Conservation (phyloP, 2,113 vertebrate genomes). For the Passerina amoena region DNA sequence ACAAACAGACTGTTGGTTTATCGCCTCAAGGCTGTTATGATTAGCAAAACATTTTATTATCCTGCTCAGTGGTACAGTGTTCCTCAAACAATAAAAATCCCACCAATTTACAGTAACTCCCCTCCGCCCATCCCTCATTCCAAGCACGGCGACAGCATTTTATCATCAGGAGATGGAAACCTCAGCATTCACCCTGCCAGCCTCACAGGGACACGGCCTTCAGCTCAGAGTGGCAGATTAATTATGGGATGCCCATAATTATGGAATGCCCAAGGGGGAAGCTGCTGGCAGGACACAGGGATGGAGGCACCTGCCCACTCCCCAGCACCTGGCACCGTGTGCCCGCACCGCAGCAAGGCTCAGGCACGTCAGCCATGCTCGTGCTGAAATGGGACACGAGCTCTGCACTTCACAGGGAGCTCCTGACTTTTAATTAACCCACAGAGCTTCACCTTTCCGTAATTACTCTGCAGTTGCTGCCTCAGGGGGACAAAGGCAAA, state of each 20-base stretch:
- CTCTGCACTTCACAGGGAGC: neutral
- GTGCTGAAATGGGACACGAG: neutral
- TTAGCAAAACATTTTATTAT: neutral
- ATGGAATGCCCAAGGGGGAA: neutral
- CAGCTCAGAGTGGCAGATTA: neutral
- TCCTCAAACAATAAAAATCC: neutral
- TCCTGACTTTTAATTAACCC: neutral
- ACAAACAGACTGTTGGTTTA: neutral
- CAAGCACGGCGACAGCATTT: neutral
- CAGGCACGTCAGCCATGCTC: rapidly evolving
- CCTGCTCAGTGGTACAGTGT: neutral
- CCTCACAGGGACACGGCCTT: neutral
- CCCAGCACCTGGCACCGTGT: neutral
- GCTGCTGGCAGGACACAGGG: neutral
- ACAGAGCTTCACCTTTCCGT: neutral
- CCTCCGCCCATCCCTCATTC: rapidly evolving
- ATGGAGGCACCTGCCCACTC: neutral
- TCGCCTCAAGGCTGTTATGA: neutral
- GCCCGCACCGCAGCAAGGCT: neutral
- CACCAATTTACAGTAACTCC: neutral
- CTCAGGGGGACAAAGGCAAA: neutral
- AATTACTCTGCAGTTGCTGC: neutral
- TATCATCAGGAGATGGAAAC: rapidly evolving
- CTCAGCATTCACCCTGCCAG: neutral
- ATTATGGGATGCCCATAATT: neutral